Evolutionary conservation across 2,113 vertebrate species (phyloP).

Genomic region (Hipposideros armiger): DNA sequence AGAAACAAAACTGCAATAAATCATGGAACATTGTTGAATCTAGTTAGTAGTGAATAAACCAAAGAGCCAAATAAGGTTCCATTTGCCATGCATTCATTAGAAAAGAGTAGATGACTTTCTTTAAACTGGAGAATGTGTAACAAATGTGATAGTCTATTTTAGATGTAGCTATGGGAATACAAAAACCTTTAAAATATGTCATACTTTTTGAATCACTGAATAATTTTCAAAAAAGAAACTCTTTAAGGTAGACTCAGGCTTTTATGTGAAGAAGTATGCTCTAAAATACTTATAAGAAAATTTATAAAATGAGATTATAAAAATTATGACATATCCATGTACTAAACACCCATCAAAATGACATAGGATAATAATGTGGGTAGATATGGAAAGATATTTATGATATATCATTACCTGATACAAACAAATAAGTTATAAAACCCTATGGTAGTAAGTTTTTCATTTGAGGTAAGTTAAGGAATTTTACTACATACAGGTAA

Average conservation of each 20-base stretch:
- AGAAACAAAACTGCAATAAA: not conserved
- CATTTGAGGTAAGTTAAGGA: not conserved
- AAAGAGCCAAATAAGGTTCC: not conserved
- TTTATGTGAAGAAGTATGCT: not conserved
- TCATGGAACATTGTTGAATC: not conserved
- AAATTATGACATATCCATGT: not conserved
- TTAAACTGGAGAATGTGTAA: not conserved
- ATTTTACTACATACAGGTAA: not conserved
- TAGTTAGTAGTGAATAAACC: not conserved
- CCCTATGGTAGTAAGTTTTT: not conserved
- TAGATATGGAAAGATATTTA: not conserved
- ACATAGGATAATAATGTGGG: not conserved
- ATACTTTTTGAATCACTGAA: not conserved
- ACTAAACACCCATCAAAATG: not conserved
- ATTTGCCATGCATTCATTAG: not conserved
- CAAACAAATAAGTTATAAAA: not conserved
- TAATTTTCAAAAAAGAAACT: not conserved
- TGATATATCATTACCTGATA: not conserved
- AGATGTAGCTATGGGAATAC: not conserved
- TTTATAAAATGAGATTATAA: not conserved
- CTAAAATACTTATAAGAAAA: not conserved
- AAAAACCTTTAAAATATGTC: not conserved
- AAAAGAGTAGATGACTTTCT: not conserved
- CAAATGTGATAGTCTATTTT: not conserved
- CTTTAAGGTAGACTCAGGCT: not conserved